Base-by-base conservation (phyloP, 2,113 vertebrate genomes). In the Pandion haliaetus region DNA sequence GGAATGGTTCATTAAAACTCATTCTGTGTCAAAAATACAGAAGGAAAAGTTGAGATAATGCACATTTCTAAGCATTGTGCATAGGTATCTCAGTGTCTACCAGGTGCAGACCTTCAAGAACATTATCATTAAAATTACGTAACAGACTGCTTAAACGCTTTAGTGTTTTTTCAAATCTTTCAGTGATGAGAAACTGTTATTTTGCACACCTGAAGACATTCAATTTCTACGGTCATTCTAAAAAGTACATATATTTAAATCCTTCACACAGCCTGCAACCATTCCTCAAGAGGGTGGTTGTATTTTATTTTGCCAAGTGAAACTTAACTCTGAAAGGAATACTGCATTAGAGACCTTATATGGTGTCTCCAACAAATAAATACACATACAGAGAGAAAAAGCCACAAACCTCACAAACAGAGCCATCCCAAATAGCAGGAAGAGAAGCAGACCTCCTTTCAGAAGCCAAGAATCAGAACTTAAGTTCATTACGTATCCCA, bases 391-490 rank as follows among this genome's bases (percentile, higher is more conserved):
- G 42, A 58, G 82, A 97, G 14, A 83, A 82, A 97, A 95, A 94
- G 58, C 40, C 65, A 96, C 98, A 97, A 91, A 99, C 99, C 99
- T 99, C 72, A 98, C 96, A 69, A 97, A 97, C 24, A 99, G 97
- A 94, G 99, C 98, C 66, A 98, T 96, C 65, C 98, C 98, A 45
- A 98, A 98, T 0, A 98, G 97, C 59, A 99, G 71, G 81, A 98
- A 97, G 62, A 98, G 93, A 61, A 99, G 97, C 88, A 99, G 98
- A 86, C 98, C 96, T 90, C 99, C 99, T 98, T 99, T 99, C 77
- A 99, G 98, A 94, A 99, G 97, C 99, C 99, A 99, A 24, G 99
- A 99, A 96, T 99, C 99, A 4, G 99, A 99, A 97, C 97, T 97
- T 98, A 99, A 97, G 79, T 99, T 98, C 42, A 99, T 36, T 17